Evolutionary conservation across 2,888 invertebrate genomes (phyloP), one percentile per base, ranked within the genome.

Genomic region (Microctonus brassicae): DNA sequence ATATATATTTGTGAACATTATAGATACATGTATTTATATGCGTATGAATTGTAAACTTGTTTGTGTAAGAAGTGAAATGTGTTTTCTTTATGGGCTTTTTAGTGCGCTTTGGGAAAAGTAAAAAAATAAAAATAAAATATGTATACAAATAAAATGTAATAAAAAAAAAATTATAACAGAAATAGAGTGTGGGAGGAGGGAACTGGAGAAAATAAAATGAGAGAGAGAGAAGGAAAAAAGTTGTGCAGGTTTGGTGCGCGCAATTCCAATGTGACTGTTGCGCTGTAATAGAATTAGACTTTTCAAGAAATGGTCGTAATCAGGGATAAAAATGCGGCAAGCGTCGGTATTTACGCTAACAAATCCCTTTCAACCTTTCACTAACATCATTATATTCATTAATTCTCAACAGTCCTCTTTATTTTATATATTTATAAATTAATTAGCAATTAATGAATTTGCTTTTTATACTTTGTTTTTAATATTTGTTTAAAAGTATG

Each of bases 261-360:
- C 52, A 75, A 72, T 67, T 67, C 47, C 26, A 52, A n/a, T 26
- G 42, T 63, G 58, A 65, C 70, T 70, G 47, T 58, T 79, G 81
- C 79, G 77, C 71, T 72, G 77, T 81, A 81, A 82, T 82, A 74
- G 71, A 75, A 80, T 83, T 84, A 76, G 83, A 82, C 80, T 78
- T 75, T 75, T 77, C 78, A 81, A 84, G 84, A 47, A 47, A 47
- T 85, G 82, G 79, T 79, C 81, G 83, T 84, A 86, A 85, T 86
- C 84, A 86, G 81, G 78, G 77, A 83, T 83, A 83, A 85, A 84
- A 85, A 83, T 84, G 81, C 82, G 82, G 82, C 81, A 80, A 84
- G 79, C 80, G 79, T 78, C 78, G 82, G 82, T 80, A 85, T 86
- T 85, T 84, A 80, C 82, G 82, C 83, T 83, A 84, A 86, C 83